A percentile compares a stretch with the other conserved stretches of the same genome.
These are phyloP conservation scores for Manacus vitellinus DNA, from an alignment of 2,113 vertebrate species.

Conservation along the genomic window DNA sequence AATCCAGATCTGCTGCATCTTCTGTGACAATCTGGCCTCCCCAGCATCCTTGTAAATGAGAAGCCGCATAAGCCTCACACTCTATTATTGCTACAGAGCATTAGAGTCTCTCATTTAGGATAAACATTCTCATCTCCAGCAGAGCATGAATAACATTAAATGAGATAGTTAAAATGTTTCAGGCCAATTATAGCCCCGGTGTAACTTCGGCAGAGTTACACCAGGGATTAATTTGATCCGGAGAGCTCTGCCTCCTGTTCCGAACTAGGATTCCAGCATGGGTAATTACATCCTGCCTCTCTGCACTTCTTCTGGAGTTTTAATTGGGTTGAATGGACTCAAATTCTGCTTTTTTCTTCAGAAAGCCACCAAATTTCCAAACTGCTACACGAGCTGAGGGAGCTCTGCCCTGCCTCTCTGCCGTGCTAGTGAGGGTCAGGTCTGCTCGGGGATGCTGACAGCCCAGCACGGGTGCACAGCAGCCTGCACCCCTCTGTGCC, in stretches of 20 bases:
- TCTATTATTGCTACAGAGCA: slow-evolving; percentile 56
- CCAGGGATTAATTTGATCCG: slow-evolving; percentile 61
- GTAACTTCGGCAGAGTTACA: slow-evolving; percentile 57
- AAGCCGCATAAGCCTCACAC: slow-evolving; percentile 42
- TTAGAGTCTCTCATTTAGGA: slow-evolving; percentile 69
- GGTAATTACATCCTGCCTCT: slow-evolving; percentile 62
- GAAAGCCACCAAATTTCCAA: not conserved
- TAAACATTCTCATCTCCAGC: slow-evolving; percentile 73
- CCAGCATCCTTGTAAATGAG: slow-evolving; percentile 58
- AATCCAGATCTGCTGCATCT: slow-evolving; percentile 25
- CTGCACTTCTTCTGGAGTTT: slow-evolving; percentile 56
- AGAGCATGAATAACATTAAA: slow-evolving; percentile 74
- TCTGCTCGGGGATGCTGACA: not conserved
- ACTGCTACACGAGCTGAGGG: rapidly evolving
- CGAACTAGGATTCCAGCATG: slow-evolving; percentile 43
- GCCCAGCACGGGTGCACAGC: not conserved
- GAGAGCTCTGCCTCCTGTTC: slow-evolving; percentile 58
- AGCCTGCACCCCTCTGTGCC: not conserved
- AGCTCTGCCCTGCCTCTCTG: not conserved
- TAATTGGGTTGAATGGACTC: slow-evolving; percentile 64
- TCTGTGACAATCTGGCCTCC: slow-evolving; percentile 40
- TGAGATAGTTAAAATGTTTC: slow-evolving; percentile 73
- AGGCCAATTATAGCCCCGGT: slow-evolving; percentile 62
- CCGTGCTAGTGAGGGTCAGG: rapidly evolving
- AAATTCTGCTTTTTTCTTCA: not conserved